A percentile compares a stretch with the other conserved stretches of the same genome.
phyloP scores from a whole-genome alignment of 2,888 invertebrate species.

The Cantharis lateralis region DNA sequence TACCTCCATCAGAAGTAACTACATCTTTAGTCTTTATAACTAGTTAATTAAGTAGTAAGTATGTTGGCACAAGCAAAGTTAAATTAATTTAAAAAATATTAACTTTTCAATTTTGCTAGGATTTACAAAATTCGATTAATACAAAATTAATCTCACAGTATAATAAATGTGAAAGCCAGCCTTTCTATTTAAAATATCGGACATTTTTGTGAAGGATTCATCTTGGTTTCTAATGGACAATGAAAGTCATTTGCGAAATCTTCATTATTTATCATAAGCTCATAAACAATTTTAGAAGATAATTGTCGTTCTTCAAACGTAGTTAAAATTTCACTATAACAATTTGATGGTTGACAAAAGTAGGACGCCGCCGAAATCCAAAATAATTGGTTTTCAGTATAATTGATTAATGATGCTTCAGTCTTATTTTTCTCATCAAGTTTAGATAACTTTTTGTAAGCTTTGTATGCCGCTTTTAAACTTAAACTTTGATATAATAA shows the following conservation, averaged over 20 bases:
- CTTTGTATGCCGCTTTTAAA: constrained; percentile 82
- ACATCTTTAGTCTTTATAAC: too few relatives aligned
- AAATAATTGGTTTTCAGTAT: constrained; percentile 63
- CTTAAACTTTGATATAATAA: constrained; percentile 55
- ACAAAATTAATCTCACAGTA: background rate
- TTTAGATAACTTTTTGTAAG: constrained; percentile 73
- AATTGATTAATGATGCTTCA: constrained; percentile 72
- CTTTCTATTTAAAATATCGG: background rate
- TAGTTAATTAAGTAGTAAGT: background rate
- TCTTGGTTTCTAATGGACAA: constrained; percentile 5
- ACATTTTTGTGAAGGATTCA: constrained; percentile 12
- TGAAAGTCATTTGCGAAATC: constrained; percentile 10
- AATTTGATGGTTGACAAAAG: constrained; percentile 21
- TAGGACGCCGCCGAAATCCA: constrained; percentile 47
- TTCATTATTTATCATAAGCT: background rate
- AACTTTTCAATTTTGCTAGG: background rate
- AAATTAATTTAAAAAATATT: background rate
- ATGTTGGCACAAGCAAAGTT: background rate
- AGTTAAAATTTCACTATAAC: background rate
- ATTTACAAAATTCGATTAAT: background rate
- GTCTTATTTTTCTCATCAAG: constrained; percentile 63
- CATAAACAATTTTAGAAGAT: constrained; percentile 1
- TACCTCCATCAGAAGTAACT: background rate
- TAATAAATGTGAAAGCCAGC: background rate
- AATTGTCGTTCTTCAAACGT: constrained; percentile 5